phyloP scores from a whole-genome alignment of 2,113 vertebrate genomes.

The Antechinus stuartii region DNA sequence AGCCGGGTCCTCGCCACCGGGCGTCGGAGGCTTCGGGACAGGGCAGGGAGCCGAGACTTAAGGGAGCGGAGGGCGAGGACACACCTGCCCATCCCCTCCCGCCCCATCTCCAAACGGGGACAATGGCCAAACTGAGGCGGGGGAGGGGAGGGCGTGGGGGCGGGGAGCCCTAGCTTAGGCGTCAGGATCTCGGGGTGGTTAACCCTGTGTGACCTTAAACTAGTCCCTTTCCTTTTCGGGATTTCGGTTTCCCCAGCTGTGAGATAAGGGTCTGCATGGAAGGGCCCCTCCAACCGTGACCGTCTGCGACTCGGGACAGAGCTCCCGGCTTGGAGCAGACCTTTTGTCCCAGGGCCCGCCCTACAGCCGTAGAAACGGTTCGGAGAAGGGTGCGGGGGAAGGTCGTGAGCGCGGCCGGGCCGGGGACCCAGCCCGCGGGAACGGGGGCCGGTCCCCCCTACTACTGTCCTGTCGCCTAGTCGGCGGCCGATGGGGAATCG shows the following conservation, averaged over 20 bases:
- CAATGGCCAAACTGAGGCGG: not conserved
- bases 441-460: too few relatives aligned
- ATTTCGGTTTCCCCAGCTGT: not conserved
- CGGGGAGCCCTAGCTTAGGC: not conserved
- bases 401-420: too few relatives aligned
- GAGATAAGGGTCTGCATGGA: not conserved
- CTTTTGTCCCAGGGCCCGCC: not conserved
- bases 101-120: not conserved
- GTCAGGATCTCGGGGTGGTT: not conserved
- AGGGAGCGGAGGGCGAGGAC: not conserved
- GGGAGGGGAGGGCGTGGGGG: not conserved
- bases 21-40: not conserved
- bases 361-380: not conserved
- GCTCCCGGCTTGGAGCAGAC: not conserved
- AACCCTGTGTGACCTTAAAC: not conserved
- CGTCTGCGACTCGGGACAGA: not conserved
- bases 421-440: not conserved
- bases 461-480: not conserved
- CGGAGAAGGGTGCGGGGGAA: not conserved
- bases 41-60: not conserved
- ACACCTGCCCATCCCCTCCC: not conserved
- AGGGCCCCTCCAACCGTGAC: not conserved
- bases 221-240: not conserved
- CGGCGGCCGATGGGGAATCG: not conserved
- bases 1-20: not conserved